Conservation (phyloP, 2,113 vertebrate species). For the Mionectes macconnelli region DNA sequence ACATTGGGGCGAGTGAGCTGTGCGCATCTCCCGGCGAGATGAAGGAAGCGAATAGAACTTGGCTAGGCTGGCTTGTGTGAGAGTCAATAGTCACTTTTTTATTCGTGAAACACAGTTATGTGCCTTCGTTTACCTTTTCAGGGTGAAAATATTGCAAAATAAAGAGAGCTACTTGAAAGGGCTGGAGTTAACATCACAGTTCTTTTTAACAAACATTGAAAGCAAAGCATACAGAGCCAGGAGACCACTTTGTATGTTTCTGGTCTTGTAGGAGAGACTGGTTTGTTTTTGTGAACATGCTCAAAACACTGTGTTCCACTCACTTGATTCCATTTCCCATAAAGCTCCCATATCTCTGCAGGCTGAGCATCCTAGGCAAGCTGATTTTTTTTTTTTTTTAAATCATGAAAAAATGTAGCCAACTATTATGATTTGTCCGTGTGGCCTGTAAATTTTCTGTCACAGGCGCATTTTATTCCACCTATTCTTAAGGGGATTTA, state of each 20-base stretch:
- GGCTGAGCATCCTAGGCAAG: neutral
- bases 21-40: fast-evolving
- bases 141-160: neutral
- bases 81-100: fast-evolving
- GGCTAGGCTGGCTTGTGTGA: neutral
- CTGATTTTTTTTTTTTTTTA: neutral
- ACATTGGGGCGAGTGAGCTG: fast-evolving
- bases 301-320: fast-evolving
- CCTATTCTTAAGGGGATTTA: fast-evolving
- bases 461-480: fast-evolving
- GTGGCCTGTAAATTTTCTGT: neutral
- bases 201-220: fast-evolving
- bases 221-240: neutral
- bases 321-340: fast-evolving
- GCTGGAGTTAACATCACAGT: fast-evolving
- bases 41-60: fast-evolving
- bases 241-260: neutral
- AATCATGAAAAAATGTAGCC: neutral
- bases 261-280: no score
- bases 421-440: neutral
- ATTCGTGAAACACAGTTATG: fast-evolving
- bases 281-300: neutral
- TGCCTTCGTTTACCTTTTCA: neutral
- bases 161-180: neutral
- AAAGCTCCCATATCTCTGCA: neutral